A percentile compares a stretch with the other conserved stretches of the same genome.
These are phyloP conservation scores for Theristicus caerulescens DNA, from an alignment of 2,113 vertebrate species.

Conservation along the genomic window DNA sequence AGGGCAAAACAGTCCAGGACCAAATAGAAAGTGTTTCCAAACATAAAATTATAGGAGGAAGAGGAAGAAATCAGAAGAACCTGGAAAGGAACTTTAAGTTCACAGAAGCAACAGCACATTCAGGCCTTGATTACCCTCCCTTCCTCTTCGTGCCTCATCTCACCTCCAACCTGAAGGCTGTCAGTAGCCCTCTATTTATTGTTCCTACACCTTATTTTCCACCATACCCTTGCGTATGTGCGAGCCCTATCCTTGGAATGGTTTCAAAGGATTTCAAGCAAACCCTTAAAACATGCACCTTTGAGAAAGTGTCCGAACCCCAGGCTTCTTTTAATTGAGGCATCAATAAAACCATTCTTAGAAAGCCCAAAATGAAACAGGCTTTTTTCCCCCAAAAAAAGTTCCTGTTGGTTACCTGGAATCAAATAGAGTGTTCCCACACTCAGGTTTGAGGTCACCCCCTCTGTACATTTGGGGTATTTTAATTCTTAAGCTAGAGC, in stretches of 20 bases:
- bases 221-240: neutral
- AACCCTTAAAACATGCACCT: neutral
- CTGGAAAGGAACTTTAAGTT: neutral
- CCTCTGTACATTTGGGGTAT: neutral
- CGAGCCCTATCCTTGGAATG: neutral
- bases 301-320: neutral
- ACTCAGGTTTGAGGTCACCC: neutral
- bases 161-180: neutral
- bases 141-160: neutral
- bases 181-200: neutral
- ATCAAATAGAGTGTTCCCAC: neutral
- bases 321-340: neutral
- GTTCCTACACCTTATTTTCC: neutral
- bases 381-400: rapidly evolving
- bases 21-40: neutral
- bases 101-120: neutral
- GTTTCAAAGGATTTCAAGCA: neutral
- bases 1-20: neutral
- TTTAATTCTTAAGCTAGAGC: neutral
- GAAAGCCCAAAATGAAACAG: neutral
- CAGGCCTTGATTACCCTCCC: neutral
- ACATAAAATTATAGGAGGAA: neutral
- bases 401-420: neutral
- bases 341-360: neutral
- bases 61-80: neutral